A percentile compares a stretch with the other conserved stretches of the same genome.
These are phyloP conservation scores for Fragum fragum DNA, from an alignment of 2,888 invertebrate species.

Conservation along the genomic window DNA sequence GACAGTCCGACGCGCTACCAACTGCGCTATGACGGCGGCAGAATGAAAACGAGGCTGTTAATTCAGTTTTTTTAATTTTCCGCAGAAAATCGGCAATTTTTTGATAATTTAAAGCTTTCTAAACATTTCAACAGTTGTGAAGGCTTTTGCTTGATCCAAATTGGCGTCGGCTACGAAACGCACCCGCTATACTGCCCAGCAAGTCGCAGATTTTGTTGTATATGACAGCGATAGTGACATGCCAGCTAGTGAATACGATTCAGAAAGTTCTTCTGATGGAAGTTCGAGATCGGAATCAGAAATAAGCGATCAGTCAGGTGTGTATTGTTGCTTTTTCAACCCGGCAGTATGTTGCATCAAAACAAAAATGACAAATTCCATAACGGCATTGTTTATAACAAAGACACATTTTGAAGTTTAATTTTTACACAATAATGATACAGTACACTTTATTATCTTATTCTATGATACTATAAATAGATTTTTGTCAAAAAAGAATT, in stretches of 20 bases:
- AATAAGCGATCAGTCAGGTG: constrained; percentile 5
- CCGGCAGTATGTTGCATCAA: neutral
- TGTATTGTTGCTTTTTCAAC: constrained; percentile 6
- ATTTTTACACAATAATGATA: neutral
- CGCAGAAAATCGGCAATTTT: neutral
- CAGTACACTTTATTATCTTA: neutral
- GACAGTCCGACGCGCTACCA: too few relatives aligned
- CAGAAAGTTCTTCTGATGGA: constrained; percentile 3
- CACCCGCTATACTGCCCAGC: constrained; percentile 6
- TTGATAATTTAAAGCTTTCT: constrained; percentile 1
- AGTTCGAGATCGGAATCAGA: neutral
- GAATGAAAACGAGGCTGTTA: constrained; percentile 1
- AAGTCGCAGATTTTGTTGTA: neutral
- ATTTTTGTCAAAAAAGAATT: constrained; percentile 1
- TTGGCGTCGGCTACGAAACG: neutral
- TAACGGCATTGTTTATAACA: neutral
- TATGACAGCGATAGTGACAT: neutral
- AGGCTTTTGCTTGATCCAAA: constrained; percentile 3
- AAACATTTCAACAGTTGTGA: neutral
- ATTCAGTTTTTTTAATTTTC: neutral
- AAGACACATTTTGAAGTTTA: constrained; percentile 2
- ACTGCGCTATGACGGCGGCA: too few relatives aligned
- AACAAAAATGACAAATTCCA: constrained; percentile 3
- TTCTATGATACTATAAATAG: neutral
- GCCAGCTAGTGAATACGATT: neutral